phyloP scores from a whole-genome alignment of 2,797 vertebrate genomes.

The Melanotaenia parkinsoni region DNA sequence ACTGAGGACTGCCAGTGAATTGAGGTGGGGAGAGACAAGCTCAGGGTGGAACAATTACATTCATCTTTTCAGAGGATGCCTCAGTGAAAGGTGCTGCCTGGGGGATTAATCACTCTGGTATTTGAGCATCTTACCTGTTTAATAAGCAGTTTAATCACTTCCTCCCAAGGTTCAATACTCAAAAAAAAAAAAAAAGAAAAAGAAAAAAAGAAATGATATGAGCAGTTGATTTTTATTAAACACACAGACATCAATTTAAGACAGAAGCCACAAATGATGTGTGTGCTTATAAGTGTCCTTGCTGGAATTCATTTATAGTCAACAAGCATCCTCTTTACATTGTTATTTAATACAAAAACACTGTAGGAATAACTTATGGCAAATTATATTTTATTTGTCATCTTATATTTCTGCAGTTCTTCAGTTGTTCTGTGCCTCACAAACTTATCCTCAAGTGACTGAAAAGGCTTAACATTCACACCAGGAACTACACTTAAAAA shows the following conservation, averaged over 20 bases:
- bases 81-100: constrained; percentile 55
- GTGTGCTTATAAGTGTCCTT: constrained; percentile 23
- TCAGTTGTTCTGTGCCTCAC: constrained; percentile 11
- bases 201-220: constrained; percentile 31
- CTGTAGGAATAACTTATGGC: neutral
- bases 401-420: constrained; percentile 21
- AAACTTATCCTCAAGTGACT: constrained; percentile 63
- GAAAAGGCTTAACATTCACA: constrained; percentile 72
- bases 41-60: constrained; percentile 52
- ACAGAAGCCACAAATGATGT: constrained; percentile 66
- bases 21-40: constrained; percentile 34
- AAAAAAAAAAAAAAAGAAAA: constrained; percentile 42
- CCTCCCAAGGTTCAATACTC: constrained; percentile 73
- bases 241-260: constrained; percentile 74
- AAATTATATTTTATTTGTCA: constrained; percentile 13
- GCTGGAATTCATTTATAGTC: constrained; percentile 57
- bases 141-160: constrained; percentile 82
- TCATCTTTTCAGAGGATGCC: constrained; percentile 58
- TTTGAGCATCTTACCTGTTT: constrained; percentile 79
- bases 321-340: constrained; percentile 44
- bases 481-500: constrained; percentile 45
- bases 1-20: constrained; percentile 45
- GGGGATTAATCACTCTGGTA: constrained; percentile 67
- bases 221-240: constrained; percentile 78
- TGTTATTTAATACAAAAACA: constrained; percentile 35